Percentiles rank a stretch among this genome's conserved stretches.
Conservation (phyloP, 1,140 invertebrate species). For the Campoletis sonorensis region DNA sequence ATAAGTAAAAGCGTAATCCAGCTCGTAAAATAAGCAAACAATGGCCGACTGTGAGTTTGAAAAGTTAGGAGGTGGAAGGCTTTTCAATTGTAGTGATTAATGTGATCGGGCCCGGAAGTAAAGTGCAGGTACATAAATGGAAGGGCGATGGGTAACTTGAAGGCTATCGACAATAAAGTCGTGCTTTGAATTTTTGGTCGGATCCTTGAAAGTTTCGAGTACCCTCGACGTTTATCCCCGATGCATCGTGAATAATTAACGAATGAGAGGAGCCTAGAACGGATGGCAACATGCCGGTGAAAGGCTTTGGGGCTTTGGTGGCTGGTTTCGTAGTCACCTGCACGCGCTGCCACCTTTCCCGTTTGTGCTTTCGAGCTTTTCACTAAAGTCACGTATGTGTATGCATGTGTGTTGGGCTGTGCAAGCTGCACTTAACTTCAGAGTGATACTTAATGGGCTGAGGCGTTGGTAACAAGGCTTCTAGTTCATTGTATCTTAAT, state of each 20-base stretch:
- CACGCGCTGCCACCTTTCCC: not conserved
- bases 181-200: not conserved
- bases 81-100: too few species aligned
- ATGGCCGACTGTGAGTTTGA: too few species aligned
- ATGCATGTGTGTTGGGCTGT: not conserved
- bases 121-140: too few species aligned
- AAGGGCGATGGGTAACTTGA: not conserved
- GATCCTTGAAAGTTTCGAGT: not conserved
- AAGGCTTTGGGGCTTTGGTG: not conserved
- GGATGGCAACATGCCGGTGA: not conserved
- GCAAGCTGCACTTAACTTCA: conserved; percentile 14
- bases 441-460: conserved; percentile 19
- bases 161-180: not conserved
- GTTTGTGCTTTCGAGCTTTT: conserved; percentile 19
- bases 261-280: not conserved
- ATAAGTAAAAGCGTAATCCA: not conserved
- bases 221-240: conserved; percentile 14
- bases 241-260: conserved; percentile 14
- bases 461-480: not conserved
- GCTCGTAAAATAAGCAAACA: too few species aligned
- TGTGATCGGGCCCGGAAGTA: too few species aligned
- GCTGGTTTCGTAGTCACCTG: conserved; percentile 15
- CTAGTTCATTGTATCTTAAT: too few species aligned
- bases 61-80: too few species aligned
- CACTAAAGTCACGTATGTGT: not conserved